These are phyloP conservation scores for Pocillopora damicornis DNA, from an alignment of 64 coral and sea anemone species.

Conservation along the genomic window DNA sequence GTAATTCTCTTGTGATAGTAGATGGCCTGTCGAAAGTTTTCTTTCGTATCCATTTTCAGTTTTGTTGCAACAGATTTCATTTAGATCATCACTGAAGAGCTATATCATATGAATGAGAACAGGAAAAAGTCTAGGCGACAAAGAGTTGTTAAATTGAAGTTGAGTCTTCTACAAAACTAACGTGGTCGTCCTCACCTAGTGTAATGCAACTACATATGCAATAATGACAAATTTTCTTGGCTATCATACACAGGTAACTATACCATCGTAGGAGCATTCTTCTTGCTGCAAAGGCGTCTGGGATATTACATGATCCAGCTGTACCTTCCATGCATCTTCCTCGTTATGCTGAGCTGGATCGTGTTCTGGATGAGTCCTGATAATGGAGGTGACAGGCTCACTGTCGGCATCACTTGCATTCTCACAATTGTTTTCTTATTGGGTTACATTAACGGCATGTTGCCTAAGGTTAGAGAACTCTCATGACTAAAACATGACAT, in stretches of 20 bases:
- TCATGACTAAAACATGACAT: neutral
- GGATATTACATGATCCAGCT: conserved; percentile 59
- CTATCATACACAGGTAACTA: neutral
- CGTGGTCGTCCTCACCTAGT: no score
- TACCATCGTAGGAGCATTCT: neutral
- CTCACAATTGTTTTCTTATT: conserved; percentile 51
- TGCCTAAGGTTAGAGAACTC: neutral
- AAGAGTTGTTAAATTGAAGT: no score
- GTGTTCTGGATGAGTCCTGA: conserved; percentile 52
- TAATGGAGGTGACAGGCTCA: conserved; percentile 31
- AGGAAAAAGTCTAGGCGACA: no score
- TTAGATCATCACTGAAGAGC: no score
- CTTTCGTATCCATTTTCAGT: no score
- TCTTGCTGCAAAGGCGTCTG: conserved; percentile 32
- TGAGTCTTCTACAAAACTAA: no score
- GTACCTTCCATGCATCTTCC: conserved; percentile 37
- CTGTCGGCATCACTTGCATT: conserved; percentile 47
- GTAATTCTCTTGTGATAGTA: no score
- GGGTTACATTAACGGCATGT: conserved; percentile 14
- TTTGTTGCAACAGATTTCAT: no score
- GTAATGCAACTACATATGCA: no score
- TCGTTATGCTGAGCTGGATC: conserved; percentile 48
- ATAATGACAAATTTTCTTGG: no score
- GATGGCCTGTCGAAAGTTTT: no score
- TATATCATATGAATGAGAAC: no score